These are phyloP conservation scores for Argya squamiceps DNA, from an alignment of 2,797 vertebrate species.

Conservation along the genomic window DNA sequence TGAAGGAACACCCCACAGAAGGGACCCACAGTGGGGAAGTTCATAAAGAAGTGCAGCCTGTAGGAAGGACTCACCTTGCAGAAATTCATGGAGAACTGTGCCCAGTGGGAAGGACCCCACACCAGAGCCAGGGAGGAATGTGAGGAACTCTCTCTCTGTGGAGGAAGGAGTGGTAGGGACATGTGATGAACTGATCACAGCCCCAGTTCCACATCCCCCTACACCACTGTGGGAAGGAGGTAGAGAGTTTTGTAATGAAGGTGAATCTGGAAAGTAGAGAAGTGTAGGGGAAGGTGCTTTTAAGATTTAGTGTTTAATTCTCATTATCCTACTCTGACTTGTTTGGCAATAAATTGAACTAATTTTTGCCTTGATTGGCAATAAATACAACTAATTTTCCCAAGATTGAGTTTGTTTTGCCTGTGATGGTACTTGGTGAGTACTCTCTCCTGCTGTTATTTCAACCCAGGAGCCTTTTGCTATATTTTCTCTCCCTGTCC, in stretches of 20 bases:
- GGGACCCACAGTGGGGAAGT: accelerated
- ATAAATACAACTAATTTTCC: not conserved
- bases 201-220: not conserved
- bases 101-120: accelerated
- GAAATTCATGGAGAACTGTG: not conserved
- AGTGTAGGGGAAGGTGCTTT: not conserved
- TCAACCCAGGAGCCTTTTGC: not conserved
- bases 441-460: not conserved
- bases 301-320: not conserved
- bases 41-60: not conserved
- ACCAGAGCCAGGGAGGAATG: not conserved
- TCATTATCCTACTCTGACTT: not conserved
- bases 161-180: not conserved
- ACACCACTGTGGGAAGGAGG: accelerated
- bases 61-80: not conserved
- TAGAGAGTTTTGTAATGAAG: not conserved
- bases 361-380: not conserved
- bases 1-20: not conserved
- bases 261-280: not conserved
- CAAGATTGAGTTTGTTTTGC: accelerated
- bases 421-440: not conserved
- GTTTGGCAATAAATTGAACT: not conserved
- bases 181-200: not conserved
- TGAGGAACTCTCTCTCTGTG: not conserved
- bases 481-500: not conserved